Evolutionary conservation across 2,797 vertebrate genomes (phyloP).

Genomic region (Dryobates pubescens): DNA sequence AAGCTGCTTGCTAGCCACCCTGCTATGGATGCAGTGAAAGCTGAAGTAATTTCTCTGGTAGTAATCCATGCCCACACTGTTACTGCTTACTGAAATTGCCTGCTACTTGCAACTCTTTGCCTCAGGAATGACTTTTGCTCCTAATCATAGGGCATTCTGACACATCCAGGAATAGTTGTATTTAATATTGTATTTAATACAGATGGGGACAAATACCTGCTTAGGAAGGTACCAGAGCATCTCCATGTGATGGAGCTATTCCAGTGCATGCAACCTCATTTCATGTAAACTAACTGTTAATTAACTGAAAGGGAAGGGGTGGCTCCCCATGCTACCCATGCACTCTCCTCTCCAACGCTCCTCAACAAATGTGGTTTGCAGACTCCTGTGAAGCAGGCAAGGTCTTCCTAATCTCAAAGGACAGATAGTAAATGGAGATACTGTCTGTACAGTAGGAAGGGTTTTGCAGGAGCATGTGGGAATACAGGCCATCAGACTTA

Average conservation of each 20-base stretch:
- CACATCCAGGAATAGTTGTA: fast-evolving
- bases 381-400: neutral
- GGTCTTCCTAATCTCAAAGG: neutral
- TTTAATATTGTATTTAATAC: neutral
- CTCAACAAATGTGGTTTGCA: neutral
- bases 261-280: neutral
- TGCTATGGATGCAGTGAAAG: neutral
- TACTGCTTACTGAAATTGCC: neutral
- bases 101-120: fast-evolving
- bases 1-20: neutral
- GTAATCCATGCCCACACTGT: neutral
- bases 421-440: neutral
- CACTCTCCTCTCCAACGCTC: neutral
- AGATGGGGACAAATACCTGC: neutral
- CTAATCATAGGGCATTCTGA: neutral
- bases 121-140: neutral
- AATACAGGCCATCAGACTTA: neutral
- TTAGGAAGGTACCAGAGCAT: neutral
- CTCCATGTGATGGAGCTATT: neutral
- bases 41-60: neutral
- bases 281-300: neutral
- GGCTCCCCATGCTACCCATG: fast-evolving
- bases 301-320: neutral
- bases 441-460: neutral
- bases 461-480: neutral